Percentiles rank a stretch among this genome's conserved stretches.
These are phyloP conservation scores for Corythoichthys haematopterus DNA, from an alignment of 2,113 vertebrate species.

Conservation along the genomic window DNA sequence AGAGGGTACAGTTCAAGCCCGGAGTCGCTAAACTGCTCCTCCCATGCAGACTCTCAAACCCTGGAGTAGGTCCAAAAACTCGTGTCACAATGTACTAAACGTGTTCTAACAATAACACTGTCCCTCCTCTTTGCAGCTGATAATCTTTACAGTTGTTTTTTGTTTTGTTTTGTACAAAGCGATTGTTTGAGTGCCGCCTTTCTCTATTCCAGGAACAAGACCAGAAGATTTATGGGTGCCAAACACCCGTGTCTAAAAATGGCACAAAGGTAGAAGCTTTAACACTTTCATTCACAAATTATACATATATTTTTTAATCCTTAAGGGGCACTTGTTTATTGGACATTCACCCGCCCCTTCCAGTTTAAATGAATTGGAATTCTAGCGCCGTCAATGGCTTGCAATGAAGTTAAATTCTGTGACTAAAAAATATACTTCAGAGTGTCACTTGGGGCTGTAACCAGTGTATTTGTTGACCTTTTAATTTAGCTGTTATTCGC, in stretches of 20 bases:
- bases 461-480: too few relatives aligned
- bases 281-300: too few relatives aligned
- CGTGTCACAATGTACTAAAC: slow-evolving; percentile 28
- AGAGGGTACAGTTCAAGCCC: slow-evolving; percentile 23
- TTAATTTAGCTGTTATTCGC: too few relatives aligned
- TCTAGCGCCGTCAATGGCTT: too few relatives aligned
- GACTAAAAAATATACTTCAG: too few relatives aligned
- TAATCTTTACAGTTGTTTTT: slow-evolving; percentile 2
- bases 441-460: too few relatives aligned
- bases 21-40: neutral
- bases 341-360: too few relatives aligned
- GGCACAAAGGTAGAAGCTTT: neutral
- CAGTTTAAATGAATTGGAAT: too few relatives aligned
- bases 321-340: too few relatives aligned
- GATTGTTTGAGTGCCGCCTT: slow-evolving; percentile 28
- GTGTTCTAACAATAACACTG: slow-evolving; percentile 20
- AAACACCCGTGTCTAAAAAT: neutral
- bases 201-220: slow-evolving; percentile 29
- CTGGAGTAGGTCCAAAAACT: slow-evolving; percentile 24
- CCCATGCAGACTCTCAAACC: neutral
- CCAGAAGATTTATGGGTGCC: slow-evolving; percentile 8
- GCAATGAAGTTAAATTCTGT: too few relatives aligned
- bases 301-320: too few relatives aligned
- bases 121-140: neutral
- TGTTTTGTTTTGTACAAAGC: slow-evolving; percentile 7